Base-by-base conservation (phyloP, 2,113 vertebrate species). In the Actenoides lindsayi region DNA sequence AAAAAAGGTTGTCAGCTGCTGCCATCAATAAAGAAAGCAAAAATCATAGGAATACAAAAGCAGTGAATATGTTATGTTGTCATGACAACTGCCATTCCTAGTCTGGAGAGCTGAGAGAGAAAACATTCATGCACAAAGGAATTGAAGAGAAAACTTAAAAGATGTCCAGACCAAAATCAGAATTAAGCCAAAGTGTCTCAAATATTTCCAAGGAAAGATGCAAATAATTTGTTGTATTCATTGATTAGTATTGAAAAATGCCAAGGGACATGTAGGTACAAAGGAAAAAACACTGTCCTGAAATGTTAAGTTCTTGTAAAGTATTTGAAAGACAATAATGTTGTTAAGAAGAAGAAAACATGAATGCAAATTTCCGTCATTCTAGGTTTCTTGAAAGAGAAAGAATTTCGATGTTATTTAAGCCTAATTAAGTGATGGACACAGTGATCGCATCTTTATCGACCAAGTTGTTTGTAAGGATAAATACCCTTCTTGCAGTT, bases 11-110 rank as follows among this genome's bases (percentile, higher is more conserved):
- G 42, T 73, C 78, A 89, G 65, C 68, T 94, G 64, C 71, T 96
- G 81, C 37, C 35, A 53, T 53, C 21, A 33, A 76, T 89, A 96
- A 71, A 67, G 27, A 56, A 92, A 93, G 28, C 9, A 93, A 93
- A 90, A 96, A 83, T 77, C 86, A 70, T 18, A 56, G 39, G 53
- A 86, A 80, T 70, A 83, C 24, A 68, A 80, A 31, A 71, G 48
- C 27, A 87, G 44, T 70, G 94, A 93, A 89, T 62, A 70, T 35
- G 13, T 92, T 79, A 16, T 63, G 95, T 95, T 97, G 97, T 91
- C 97, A 97, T 96, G 97, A 96, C 96, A 96, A 97, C 96, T 92
- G 31, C 71, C 54, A 54, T 78, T 94, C 70, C 62, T 93, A 60
- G 62, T 67, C 64, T 75, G 74, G 42, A 84, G 57, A 81, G 14